Base-by-base conservation (phyloP, 64 coral and sea anemone species). In the Anthopleura sola region DNA sequence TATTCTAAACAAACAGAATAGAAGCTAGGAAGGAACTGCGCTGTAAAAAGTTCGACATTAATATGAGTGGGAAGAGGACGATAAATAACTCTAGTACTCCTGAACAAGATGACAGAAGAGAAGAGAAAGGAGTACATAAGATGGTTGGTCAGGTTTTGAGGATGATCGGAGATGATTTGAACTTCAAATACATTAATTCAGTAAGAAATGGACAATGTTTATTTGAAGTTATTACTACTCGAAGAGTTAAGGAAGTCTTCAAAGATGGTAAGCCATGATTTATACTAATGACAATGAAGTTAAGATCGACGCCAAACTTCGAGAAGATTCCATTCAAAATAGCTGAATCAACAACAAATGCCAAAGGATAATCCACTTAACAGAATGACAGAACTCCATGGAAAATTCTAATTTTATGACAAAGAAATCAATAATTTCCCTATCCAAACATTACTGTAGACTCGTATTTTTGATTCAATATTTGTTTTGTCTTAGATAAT, bases 211-310 rank as follows among this genome's bases (percentile, higher is more conserved):
- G 24, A 36, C 6, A 71, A 36, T 3, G 28, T 71, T 36, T 71
- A 17, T 34, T 29, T 0, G 29, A 71, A 32, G 12, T 71, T 29
- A 34, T 71, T 14, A 71, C n/a, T 32, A 32, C 3, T 71, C n/a
- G 34, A 71, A 32, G 24, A 71, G n/a, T 71, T 13, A 71, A 32
- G 34, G 11, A 71, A 28, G n/a, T 71, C 0, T 71, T 71, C 66
- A 71, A 71, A 71, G 29, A 71, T 71, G 66, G 31, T 71, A 71
- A 71, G 66, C 31, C 66, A 15, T 71, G 14, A 71, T 62, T 62
- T 23, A 26, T 62, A n/a, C n/a, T n/a, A n/a, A n/a, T 8, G 24
- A 71, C 66, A 15, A 32, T 28, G 66, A 71, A 71, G 66, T 71
- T 62, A 28, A 62, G 15, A 62, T 62, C 24, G 23, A 62, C n/a